Evolutionary conservation across 1,140 invertebrate genomes (phyloP).

Genomic region (Eumeta japonica): DNA sequence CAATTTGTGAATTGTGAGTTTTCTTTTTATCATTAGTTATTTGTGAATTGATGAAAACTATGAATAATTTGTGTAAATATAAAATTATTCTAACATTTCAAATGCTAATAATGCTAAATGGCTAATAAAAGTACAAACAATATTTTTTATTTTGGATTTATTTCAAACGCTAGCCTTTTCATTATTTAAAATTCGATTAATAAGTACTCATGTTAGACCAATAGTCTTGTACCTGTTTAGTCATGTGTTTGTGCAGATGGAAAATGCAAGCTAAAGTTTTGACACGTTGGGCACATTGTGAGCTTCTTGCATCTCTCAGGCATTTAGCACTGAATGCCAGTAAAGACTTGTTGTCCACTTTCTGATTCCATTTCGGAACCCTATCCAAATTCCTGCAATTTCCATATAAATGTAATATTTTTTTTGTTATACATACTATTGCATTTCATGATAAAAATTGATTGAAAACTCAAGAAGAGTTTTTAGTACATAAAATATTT

Average conservation of each 20-base stretch:
- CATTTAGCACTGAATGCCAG: slow-evolving; percentile 30
- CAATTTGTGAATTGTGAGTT: too few species aligned
- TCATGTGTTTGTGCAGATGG: slow-evolving; percentile 34
- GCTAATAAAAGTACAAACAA: not conserved
- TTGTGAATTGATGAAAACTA: too few species aligned
- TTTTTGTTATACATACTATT: too few species aligned
- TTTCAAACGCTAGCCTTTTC: not conserved
- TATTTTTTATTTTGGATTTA: not conserved
- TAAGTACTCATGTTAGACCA: not conserved
- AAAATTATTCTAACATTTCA: too few species aligned
- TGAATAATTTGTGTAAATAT: too few species aligned
- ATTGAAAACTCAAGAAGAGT: too few species aligned
- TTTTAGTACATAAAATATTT: slow-evolving; percentile 5
- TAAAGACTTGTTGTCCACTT: slow-evolving; percentile 21
- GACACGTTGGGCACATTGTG: slow-evolving; percentile 18
- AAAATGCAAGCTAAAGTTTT: slow-evolving; percentile 33
- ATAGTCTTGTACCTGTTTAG: slow-evolving; percentile 30
- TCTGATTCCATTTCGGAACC: slow-evolving; percentile 29
- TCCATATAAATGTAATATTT: slow-evolving; percentile 5
- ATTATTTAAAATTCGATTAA: not conserved
- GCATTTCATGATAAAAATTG: not conserved
- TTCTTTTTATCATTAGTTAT: too few species aligned
- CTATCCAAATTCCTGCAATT: slow-evolving; percentile 42
- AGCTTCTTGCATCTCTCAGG: slow-evolving; percentile 21
- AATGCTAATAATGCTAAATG: too few species aligned